Percentiles rank a stretch among this genome's conserved stretches.
These are phyloP conservation scores for Globia sparganii DNA, from an alignment of 2,888 invertebrate species.

Conservation along the genomic window DNA sequence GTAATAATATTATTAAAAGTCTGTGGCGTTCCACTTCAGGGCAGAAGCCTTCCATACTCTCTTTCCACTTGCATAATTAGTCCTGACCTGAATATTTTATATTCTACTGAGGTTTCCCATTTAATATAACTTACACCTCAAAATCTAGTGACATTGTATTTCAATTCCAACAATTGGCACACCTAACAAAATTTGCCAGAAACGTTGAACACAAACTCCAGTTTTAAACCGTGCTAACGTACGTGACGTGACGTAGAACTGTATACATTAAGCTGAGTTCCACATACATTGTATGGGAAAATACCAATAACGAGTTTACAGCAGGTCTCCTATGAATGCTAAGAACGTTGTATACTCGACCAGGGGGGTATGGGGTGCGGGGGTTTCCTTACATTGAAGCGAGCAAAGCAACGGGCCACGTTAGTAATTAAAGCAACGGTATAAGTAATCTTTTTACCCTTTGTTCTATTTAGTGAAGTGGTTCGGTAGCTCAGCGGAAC, in stretches of 20 bases:
- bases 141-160: neutral
- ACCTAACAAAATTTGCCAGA: neutral
- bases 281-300: conserved; percentile 27
- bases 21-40: neutral
- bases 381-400: neutral
- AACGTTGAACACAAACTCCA: neutral
- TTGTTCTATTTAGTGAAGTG: conserved; percentile 8
- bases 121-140: neutral
- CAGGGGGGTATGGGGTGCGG: neutral
- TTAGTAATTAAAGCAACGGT: conserved; percentile 28
- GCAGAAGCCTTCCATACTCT: too few relatives aligned
- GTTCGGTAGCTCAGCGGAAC: neutral
- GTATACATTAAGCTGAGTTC: neutral
- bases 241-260: too few relatives aligned
- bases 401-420: conserved; percentile 7
- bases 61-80: neutral
- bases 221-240: neutral
- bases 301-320: conserved; percentile 56
- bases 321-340: conserved; percentile 24
- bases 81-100: neutral
- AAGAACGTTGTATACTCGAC: conserved; percentile 14
- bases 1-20: neutral
- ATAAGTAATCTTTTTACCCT: conserved; percentile 27
- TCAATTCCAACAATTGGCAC: neutral
- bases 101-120: neutral